Base-by-base conservation (phyloP, 2,113 vertebrate genomes). In the Gracilinanus agilis region DNA sequence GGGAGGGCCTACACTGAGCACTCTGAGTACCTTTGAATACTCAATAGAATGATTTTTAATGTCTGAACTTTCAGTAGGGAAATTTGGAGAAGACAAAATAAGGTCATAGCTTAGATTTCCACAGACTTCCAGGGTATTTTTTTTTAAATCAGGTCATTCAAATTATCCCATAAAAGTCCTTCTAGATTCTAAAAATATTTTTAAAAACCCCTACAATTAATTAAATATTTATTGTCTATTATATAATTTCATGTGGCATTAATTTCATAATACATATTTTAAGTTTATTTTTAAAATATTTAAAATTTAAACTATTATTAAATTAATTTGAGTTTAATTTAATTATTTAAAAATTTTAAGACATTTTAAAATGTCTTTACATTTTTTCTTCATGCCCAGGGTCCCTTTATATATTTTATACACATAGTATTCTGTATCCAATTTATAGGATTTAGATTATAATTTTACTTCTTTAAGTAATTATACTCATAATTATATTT, bases 171-270 rank as follows among this genome's bases (percentile, higher is more conserved):
- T 27, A 9, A 55, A 93, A 93, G 44, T 7, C 1, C 0, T 90
- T 61, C 23, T 1, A 55, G 34, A 91, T 92, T 92, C 93, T 55
- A 92, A 19, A 44, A 92, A n/a, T 49, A 88, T 2, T n/a, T n/a
- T n/a, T n/a, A n/a, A 83, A 61, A 91, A 95, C 55, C 90, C 90
- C 49, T 55, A 11, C 94, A 89, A 92, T 90, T 58, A n/a, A 94
- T 92, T 54, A 91, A 25, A 89, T 94, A 10, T 89, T 93, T 95
- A 53, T 89, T 89, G 21, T 91, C 25, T 27, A 27, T 58, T 25
- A 58, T 58, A 58, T 58, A 58, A 27, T 58, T 58, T 58, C 10
- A 44, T 91, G 40, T 29, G 88, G 61, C 34, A 55, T 92, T 94
- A 61, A 40, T 40, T 97, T 88, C 27, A 9, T 90, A 53, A 27